Evolutionary conservation across 1,140 invertebrate genomes (phyloP).

Genomic region (Zaprionus africanus): DNA sequence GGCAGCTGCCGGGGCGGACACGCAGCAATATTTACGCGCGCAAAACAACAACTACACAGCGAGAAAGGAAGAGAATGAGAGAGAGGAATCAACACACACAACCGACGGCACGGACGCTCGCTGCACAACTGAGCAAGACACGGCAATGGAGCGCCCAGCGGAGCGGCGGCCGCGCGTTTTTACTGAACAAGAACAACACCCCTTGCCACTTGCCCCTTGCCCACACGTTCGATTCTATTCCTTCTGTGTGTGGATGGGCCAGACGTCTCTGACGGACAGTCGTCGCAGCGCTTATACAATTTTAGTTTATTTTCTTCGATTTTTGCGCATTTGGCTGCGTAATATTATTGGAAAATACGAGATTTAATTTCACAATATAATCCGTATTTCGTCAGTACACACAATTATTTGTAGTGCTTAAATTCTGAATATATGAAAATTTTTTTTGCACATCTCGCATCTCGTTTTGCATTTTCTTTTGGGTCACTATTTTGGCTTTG

Average conservation of each 20-base stretch:
- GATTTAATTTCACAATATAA: slow-evolving; percentile 56
- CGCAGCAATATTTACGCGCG: slow-evolving; percentile 72
- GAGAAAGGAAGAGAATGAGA: slow-evolving; percentile 19
- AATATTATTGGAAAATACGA: slow-evolving; percentile 20
- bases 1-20: slow-evolving; percentile 50
- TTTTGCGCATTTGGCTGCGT: slow-evolving; percentile 35
- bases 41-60: slow-evolving; percentile 50
- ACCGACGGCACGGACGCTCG: slow-evolving; percentile 77
- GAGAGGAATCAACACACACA: slow-evolving; percentile 54
- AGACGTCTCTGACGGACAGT: slow-evolving; percentile 41
- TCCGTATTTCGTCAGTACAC: slow-evolving; percentile 19
- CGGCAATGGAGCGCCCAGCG: slow-evolving; percentile 65
- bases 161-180: slow-evolving; percentile 66
- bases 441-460: slow-evolving; percentile 66
- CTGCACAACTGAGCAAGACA: slow-evolving; percentile 73
- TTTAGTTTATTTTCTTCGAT: slow-evolving; percentile 57
- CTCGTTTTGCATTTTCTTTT: slow-evolving; percentile 53
- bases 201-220: slow-evolving; percentile 43
- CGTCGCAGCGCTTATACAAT: slow-evolving; percentile 66
- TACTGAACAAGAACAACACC: slow-evolving; percentile 61
- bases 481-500: slow-evolving; percentile 21
- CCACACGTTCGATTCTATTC: slow-evolving; percentile 6
- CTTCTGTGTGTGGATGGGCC: slow-evolving; percentile 31
- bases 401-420: slow-evolving; percentile 50
- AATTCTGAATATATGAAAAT: slow-evolving; percentile 53